Base-by-base conservation (phyloP, 2,113 vertebrate species). In the Ciconia maguari region DNA sequence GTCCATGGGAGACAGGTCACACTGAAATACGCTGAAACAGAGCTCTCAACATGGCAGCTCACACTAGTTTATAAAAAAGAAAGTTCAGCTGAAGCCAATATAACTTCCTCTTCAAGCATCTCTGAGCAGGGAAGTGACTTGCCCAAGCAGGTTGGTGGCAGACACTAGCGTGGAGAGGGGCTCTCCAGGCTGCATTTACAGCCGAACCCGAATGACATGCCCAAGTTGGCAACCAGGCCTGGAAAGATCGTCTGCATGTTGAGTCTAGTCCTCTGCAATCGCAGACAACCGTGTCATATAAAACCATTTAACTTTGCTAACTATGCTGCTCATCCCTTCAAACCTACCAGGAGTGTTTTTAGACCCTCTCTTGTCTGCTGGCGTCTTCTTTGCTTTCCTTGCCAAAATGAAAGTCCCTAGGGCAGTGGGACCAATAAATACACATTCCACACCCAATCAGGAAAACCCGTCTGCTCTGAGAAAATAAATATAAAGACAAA, bases 71-170 rank as follows among this genome's bases (percentile, higher is more conserved):
- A 88, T 91, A 90, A 91, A 95, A 95, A 95, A 77, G 83, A 91
- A 97, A 95, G 90, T 74, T 87, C 70, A 82, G 3, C 49, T 55
- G 51, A 90, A 96, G 91, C 87, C 89, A 89, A 91, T 69, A 18
- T 16, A 94, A 91, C 78, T 97, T 96, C 94, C 97, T 95, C 58
- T 94, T 76, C 0, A 29, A 94, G 91, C 87, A 92, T 83, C 92
- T 95, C 76, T 42, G 83, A 93, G 85, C 90, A 69, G 71, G 79
- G 55, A 81, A 80, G 38, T 42, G 60, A 95, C 95, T 96, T 96
- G 96, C 83, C 96, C 71, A n/a, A 94, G 96, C 96, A 96, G 90
- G 94, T 41, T 86, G 85, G 79, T 90, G 76, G 85, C 85, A 97
- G 88, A 90, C 90, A 58, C 16, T 5, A 16, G 46, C 0, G 0